Conservation (phyloP, 2,113 vertebrate genomes). For the Scopus umbretta region DNA sequence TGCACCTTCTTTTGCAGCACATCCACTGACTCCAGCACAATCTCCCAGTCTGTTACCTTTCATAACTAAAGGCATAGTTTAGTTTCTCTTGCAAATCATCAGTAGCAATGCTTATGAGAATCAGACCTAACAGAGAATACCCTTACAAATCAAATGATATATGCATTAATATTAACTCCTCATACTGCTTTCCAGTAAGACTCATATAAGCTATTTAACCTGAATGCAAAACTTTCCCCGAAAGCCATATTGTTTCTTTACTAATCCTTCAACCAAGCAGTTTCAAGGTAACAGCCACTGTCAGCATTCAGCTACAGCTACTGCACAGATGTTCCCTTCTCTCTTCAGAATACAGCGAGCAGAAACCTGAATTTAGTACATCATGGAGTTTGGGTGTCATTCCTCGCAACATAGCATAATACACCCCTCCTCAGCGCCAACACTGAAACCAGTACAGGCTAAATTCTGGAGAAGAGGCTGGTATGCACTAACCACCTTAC, state of each 20-base stretch:
- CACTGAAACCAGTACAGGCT: background rate
- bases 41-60: background rate
- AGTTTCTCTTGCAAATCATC: background rate
- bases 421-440: background rate
- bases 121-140: background rate
- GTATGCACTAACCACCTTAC: background rate
- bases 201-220: background rate
- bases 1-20: background rate
- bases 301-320: background rate
- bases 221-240: background rate
- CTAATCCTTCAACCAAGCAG: background rate
- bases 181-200: background rate
- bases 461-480: background rate
- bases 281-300: background rate
- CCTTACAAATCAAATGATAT: background rate
- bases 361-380: background rate
- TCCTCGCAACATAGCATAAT: background rate
- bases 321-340: background rate
- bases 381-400: background rate
- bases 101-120: background rate
- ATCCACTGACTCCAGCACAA: background rate
- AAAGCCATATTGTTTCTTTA: background rate
- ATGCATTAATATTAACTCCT: background rate
- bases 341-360: background rate
- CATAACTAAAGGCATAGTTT: background rate